Percentiles rank a stretch among this genome's conserved stretches.
phyloP scores from a whole-genome alignment of 2,113 vertebrate genomes.

The Microtus ochrogaster region DNA sequence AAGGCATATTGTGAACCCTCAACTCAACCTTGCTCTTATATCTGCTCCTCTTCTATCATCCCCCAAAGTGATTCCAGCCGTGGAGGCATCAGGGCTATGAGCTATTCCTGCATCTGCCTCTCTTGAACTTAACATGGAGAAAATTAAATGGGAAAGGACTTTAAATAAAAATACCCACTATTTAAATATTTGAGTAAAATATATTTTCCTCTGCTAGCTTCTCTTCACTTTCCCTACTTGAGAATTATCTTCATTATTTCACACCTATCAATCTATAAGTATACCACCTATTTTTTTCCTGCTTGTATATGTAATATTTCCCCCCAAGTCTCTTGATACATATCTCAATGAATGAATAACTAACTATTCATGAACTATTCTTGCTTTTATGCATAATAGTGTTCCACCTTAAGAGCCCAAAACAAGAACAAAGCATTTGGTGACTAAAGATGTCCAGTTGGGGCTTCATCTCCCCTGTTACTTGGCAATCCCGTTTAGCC shows the following conservation, averaged over 20 bases:
- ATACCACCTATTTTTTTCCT: not conserved
- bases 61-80: not conserved
- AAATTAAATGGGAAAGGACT: not conserved
- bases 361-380: constrained; percentile 13
- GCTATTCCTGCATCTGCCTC: not conserved
- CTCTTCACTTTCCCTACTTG: constrained; percentile 5
- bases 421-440: constrained; percentile 39
- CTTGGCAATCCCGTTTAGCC: not conserved
- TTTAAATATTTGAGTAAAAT: not conserved
- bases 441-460: not conserved
- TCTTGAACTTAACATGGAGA: not conserved
- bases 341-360: constrained; percentile 28
- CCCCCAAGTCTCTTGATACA: constrained; percentile 30
- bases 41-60: not conserved
- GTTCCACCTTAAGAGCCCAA: constrained; percentile 3
- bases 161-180: not conserved
- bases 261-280: not conserved
- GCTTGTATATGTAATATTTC: not conserved
- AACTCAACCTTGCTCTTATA: not conserved
- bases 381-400: constrained; percentile 15
- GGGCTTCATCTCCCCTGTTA: not conserved
- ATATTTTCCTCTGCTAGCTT: constrained; percentile 18
- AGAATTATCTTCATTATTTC: constrained; percentile 47
- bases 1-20: not conserved
- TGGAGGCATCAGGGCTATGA: not conserved